A percentile compares a stretch with the other conserved stretches of the same genome.
Conservation (phyloP, 2,797 vertebrate species). For the Dallia pectoralis region DNA sequence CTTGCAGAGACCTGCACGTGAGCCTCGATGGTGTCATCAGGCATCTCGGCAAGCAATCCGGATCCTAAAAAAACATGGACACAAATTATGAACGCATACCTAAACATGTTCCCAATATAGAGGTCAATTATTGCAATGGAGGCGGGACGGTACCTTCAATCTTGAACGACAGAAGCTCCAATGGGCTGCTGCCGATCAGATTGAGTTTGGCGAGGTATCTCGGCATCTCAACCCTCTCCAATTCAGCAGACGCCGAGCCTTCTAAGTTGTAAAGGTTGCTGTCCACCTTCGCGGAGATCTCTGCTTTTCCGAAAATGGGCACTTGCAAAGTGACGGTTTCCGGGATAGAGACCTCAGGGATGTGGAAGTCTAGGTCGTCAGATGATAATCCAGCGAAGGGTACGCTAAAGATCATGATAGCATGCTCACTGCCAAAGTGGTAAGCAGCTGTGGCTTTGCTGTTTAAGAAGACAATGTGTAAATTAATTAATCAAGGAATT, state of each 20-base stretch:
- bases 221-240: slow-evolving; percentile 70
- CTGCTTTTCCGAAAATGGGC: slow-evolving; percentile 80
- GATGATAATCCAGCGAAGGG: slow-evolving; percentile 87
- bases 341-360: slow-evolving; percentile 82
- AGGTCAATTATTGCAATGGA: too few species aligned
- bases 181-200: slow-evolving; percentile 73
- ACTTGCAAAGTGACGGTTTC: slow-evolving; percentile 71
- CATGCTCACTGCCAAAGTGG: slow-evolving; percentile 75
- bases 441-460: slow-evolving; percentile 83
- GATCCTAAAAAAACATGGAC: slow-evolving; percentile 72
- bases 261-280: slow-evolving; percentile 92
- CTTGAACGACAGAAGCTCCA: slow-evolving; percentile 82
- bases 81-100: background rate
- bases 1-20: slow-evolving; percentile 74
- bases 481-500: background rate
- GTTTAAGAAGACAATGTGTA: slow-evolving; percentile 35
- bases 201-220: slow-evolving; percentile 73
- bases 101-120: background rate
- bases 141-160: slow-evolving; percentile 78
- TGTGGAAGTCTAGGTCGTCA: slow-evolving; percentile 72
- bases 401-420: slow-evolving; percentile 78
- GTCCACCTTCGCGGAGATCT: slow-evolving; percentile 77
- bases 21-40: slow-evolving; percentile 63
- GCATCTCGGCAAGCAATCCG: slow-evolving; percentile 67
- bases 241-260: slow-evolving; percentile 72